These are phyloP conservation scores for Karalla daura DNA, from an alignment of 2,797 vertebrate species.

Conservation along the genomic window DNA sequence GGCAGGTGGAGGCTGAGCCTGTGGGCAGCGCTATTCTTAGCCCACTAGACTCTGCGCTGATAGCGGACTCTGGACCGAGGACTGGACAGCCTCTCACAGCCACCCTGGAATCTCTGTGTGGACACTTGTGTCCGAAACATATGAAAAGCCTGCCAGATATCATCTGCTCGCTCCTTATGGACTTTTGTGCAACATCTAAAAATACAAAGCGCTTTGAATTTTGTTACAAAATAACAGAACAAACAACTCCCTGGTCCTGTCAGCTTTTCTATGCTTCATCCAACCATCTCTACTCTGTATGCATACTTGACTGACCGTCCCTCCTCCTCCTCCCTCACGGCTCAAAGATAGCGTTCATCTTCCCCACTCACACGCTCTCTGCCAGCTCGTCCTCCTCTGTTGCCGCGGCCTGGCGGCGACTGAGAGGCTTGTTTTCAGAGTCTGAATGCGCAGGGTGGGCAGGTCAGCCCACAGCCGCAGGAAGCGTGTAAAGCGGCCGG, in stretches of 20 bases:
- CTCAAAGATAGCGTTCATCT: conserved; percentile 20
- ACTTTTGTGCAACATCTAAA: conserved; percentile 19
- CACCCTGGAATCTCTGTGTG: conserved; percentile 56
- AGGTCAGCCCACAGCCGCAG: conserved; percentile 32
- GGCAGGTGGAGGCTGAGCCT: conserved; percentile 52
- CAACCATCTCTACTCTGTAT: not conserved
- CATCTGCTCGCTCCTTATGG: conserved; percentile 23
- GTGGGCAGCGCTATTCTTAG: conserved; percentile 64
- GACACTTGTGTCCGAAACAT: conserved; percentile 56
- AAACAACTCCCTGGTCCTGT: not conserved
- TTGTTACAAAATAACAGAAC: not conserved
- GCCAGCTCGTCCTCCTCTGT: conserved; percentile 1
- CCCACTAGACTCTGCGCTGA: conserved; percentile 46
- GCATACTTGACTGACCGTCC: not conserved
- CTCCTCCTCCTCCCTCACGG: conserved; percentile 4
- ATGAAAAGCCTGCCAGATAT: conserved; percentile 51
- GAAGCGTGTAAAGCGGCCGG: conserved; percentile 36
- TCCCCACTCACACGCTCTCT: conserved; percentile 8
- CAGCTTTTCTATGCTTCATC: not conserved
- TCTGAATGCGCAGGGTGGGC: conserved; percentile 27
- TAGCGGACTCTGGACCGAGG: conserved; percentile 35
- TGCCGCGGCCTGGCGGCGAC: conserved; percentile 10
- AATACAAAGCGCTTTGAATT: conserved; percentile 19
- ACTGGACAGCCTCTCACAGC: conserved; percentile 53
- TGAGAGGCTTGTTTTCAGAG: conserved; percentile 38